Base-by-base conservation (phyloP, 2,797 vertebrate species). In the Gadopsis marmoratus region DNA sequence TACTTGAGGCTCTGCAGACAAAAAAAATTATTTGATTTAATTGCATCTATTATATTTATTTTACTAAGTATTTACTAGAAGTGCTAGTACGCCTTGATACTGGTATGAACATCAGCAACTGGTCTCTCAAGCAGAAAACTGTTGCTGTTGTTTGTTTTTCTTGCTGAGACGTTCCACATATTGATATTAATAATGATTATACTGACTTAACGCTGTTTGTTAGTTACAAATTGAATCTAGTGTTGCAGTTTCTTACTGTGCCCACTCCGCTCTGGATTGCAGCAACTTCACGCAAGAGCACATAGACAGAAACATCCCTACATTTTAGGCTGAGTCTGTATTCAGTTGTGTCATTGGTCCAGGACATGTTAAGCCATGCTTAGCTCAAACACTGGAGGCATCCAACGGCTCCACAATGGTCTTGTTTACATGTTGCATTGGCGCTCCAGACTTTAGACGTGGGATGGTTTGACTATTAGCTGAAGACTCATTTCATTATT, bases 401-500 rank as follows among this genome's bases (percentile, higher is more conserved):
- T 11, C 48, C 29, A 33, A 33, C 19, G n/a, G 33, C 21, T 37
- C 33, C 10, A 59, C 33, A 21, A 12, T 2, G 33, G 19, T 59
- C 1, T 33, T 31, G 7, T 33, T 31, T 35, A 29, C 53, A 17
- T 26, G n/a, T 41, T 61, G 14, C 13, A 43, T 61, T 61, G 0
- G 11, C 21, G 72, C 19, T 53, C 54, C 65, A 56, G 37, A 41
- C 56, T 54, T 65, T 53, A 31, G 17, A 50, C 37, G 53, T 75
- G 12, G n/a, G 60, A 47, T 14, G 17, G 11, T 63, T 39, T 56
- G 23, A 81, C 54, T 60, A 12, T 31, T 31, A 37, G 4, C 19
- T 50, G 9, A 54, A 64, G 56, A 35, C 33, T 12, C 19, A 39
- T 59, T 70, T 71, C 31, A 48, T 43, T 19, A 17, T 63, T 48